These are phyloP conservation scores for Drosophila stalkeri DNA, from an alignment of 2,888 invertebrate genomes.

Conservation along the genomic window DNA sequence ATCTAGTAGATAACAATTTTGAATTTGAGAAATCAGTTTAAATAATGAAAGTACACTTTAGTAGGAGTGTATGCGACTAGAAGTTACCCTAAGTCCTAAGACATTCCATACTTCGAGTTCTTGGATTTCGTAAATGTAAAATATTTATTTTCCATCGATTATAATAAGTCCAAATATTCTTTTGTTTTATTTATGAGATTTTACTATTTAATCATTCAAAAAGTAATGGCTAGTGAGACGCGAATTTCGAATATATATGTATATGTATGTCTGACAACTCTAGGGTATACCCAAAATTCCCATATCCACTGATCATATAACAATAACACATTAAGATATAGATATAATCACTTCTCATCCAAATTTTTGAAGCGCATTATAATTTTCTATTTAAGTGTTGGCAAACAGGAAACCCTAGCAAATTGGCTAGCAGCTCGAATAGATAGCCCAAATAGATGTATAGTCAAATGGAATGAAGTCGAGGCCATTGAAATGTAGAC, in stretches of 20 bases:
- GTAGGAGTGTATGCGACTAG: background rate
- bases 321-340: background rate
- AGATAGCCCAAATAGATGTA: constrained; percentile 2
- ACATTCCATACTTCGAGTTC: background rate
- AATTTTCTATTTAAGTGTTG: background rate
- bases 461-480: constrained; percentile 19
- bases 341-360: background rate
- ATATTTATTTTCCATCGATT: no score
- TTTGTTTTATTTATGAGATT: no score
- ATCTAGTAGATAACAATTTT: constrained; percentile 2
- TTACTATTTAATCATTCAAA: no score
- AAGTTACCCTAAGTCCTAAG: background rate
- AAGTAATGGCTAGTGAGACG: no score
- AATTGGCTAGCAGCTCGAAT: constrained; percentile 1
- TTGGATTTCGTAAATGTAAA: no score
- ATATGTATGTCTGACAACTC: background rate
- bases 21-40: background rate
- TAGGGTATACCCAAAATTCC: background rate
- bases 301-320: background rate
- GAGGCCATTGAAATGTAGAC: constrained; percentile 36
- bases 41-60: no score
- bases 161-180: no score
- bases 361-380: background rate
- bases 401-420: constrained; percentile 10
- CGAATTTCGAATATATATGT: no score